A percentile compares a stretch with the other conserved stretches of the same genome.
Conservation (phyloP, 2,888 invertebrate species). For the Blera fallax region DNA sequence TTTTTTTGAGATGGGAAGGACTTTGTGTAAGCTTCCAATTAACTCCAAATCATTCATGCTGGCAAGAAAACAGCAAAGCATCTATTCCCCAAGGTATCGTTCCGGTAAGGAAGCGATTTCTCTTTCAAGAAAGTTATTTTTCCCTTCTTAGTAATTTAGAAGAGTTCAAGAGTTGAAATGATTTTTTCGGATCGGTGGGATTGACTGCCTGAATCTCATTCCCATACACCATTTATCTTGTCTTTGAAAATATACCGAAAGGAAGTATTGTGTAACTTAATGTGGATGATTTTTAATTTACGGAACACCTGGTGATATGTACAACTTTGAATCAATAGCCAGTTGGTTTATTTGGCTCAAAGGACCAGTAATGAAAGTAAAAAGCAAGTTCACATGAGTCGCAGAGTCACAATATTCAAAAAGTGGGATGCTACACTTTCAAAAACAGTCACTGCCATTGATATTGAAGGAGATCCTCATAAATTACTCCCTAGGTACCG, state of each 20-base stretch:
- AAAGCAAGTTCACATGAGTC: too few species aligned
- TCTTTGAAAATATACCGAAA: background rate
- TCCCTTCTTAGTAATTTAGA: background rate
- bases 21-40: constrained; percentile 14
- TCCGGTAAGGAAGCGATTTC: background rate
- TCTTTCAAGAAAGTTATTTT: constrained; percentile 6
- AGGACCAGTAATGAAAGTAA: too few species aligned
- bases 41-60: constrained; percentile 23
- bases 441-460: too few species aligned
- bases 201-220: background rate
- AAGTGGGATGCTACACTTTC: too few species aligned
- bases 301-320: background rate
- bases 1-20: background rate
- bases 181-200: background rate
- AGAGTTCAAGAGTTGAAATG: constrained; percentile 6
- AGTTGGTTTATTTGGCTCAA: too few species aligned
- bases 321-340: too few species aligned
- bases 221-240: background rate
- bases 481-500: too few species aligned
- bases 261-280: background rate
- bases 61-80: background rate
- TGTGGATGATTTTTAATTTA: background rate
- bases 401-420: too few species aligned
- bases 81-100: constrained; percentile 13
- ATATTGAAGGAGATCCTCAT: too few species aligned